A percentile compares a stretch with the other conserved stretches of the same genome.
Evolutionary conservation across 2,888 invertebrate genomes (phyloP).

Genomic region (Ophion ventricosus): DNA sequence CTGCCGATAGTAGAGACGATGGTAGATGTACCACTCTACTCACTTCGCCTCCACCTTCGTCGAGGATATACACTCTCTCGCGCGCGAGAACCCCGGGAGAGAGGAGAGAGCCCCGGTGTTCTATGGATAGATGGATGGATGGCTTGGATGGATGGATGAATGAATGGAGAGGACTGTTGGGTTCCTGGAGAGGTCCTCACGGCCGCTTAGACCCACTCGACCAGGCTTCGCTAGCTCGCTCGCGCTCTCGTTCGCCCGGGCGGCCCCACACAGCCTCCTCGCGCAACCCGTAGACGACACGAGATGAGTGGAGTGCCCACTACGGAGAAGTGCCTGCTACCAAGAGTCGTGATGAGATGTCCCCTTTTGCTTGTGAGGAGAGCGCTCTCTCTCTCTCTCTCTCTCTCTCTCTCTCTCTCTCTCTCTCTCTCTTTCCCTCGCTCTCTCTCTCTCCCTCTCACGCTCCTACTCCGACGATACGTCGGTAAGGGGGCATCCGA

Average conservation of each 20-base stretch:
- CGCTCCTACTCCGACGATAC: constrained; percentile 46
- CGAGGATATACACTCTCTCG: constrained; percentile 75
- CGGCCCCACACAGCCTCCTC: constrained; percentile 68
- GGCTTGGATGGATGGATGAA: constrained; percentile 75
- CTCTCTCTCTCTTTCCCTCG: constrained; percentile 49
- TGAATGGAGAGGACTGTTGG: constrained; percentile 82
- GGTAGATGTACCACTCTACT: constrained; percentile 81
- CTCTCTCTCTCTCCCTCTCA: constrained; percentile 65
- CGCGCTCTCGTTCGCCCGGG: constrained; percentile 75
- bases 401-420: constrained; percentile 69
- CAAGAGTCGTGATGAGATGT: constrained; percentile 83
- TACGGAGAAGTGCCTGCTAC: constrained; percentile 83
- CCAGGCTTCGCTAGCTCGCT: constrained; percentile 74
- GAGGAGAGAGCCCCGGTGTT: constrained; percentile 68
- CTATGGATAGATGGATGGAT: constrained; percentile 77
- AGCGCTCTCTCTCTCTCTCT: constrained; percentile 70
- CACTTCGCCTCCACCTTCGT: constrained; percentile 80
- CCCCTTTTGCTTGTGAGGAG: constrained; percentile 82
- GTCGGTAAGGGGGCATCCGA: constrained; percentile 34
- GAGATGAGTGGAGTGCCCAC: constrained; percentile 82
- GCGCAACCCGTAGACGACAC: constrained; percentile 81
- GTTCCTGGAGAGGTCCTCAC: constrained; percentile 83
- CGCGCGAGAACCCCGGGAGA: constrained; percentile 62
- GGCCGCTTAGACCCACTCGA: constrained; percentile 83
- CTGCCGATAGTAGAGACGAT: constrained; percentile 78